Conservation (phyloP, 1,140 invertebrate species). For the Drosophila kohkoa region DNA sequence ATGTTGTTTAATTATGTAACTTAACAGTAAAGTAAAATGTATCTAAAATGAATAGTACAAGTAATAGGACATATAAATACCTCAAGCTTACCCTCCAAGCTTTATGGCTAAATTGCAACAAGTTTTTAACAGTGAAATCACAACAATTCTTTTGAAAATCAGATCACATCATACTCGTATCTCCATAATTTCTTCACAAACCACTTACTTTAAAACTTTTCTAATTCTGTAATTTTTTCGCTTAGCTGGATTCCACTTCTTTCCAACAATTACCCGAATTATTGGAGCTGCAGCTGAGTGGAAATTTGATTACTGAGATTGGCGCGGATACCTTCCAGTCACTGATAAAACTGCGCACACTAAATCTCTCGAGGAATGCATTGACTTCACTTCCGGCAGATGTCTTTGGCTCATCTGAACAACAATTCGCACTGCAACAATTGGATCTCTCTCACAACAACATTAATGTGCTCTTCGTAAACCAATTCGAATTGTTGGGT, state of each 20-base stretch:
- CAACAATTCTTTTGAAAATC: too few species aligned
- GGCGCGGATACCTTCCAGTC: constrained; percentile 59
- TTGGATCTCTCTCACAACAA: constrained; percentile 69
- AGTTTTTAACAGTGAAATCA: neutral
- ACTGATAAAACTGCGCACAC: constrained; percentile 44
- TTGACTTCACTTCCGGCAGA: constrained; percentile 56
- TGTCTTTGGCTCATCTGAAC: constrained; percentile 50
- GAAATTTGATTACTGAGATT: constrained; percentile 55
- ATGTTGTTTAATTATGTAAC: neutral
- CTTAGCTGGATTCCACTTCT: constrained; percentile 31
- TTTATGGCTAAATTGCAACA: neutral
- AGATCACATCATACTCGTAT: too few species aligned
- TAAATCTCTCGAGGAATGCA: constrained; percentile 68
- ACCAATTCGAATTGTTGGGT: constrained; percentile 56
- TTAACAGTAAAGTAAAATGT: too few species aligned
- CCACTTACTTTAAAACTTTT: too few species aligned
- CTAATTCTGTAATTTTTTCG: too few species aligned
- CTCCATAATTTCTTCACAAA: neutral
- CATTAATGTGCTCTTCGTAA: constrained; percentile 50
- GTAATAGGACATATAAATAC: too few species aligned
- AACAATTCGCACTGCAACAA: constrained; percentile 45
- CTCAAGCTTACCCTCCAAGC: too few species aligned
- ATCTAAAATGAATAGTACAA: too few species aligned
- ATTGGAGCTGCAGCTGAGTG: constrained; percentile 50
- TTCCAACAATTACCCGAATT: constrained; percentile 56